A percentile compares a stretch with the other conserved stretches of the same genome.
Evolutionary conservation across 1,140 invertebrate genomes (phyloP).

Genomic region (Cataglyphis hispanica): DNA sequence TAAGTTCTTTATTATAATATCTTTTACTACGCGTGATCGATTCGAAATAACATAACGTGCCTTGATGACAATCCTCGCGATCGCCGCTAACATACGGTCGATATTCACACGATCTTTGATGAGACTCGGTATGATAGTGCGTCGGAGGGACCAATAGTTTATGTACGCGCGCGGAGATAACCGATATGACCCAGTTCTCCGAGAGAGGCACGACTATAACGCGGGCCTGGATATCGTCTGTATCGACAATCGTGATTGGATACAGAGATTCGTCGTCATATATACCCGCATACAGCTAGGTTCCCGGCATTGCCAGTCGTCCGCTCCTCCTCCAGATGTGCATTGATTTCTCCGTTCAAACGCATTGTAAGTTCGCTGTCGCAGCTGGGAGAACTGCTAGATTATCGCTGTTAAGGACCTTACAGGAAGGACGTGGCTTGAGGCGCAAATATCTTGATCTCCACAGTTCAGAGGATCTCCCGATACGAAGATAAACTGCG

Average conservation of each 20-base stretch:
- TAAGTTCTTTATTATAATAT: neutral
- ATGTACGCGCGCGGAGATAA: conserved; percentile 55
- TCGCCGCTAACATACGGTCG: conserved; percentile 22
- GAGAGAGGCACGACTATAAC: conserved; percentile 48
- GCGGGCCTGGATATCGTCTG: conserved; percentile 46
- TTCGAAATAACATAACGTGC: neutral
- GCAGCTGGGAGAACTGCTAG: conserved; percentile 31
- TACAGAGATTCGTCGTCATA: conserved; percentile 70
- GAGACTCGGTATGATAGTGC: conserved; percentile 40
- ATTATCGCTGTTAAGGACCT: conserved; percentile 42
- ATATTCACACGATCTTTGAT: conserved; percentile 53
- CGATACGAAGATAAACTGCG: conserved; percentile 13
- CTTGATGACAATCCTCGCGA: conserved; percentile 47
- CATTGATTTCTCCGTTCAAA: conserved; percentile 58
- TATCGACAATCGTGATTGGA: conserved; percentile 70
- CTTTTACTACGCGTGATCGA: neutral
- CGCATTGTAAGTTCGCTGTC: conserved; percentile 44
- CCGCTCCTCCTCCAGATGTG: conserved; percentile 53
- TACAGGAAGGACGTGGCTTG: neutral
- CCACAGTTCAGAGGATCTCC: neutral
- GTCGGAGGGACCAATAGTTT: conserved; percentile 47
- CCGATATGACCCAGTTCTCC: conserved; percentile 56
- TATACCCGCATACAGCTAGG: conserved; percentile 31
- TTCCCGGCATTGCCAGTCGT: conserved; percentile 41
- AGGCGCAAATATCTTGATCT: neutral